Percentiles rank a stretch among this genome's conserved stretches.
Conservation (phyloP, 2,113 vertebrate species). For the Grus americana region DNA sequence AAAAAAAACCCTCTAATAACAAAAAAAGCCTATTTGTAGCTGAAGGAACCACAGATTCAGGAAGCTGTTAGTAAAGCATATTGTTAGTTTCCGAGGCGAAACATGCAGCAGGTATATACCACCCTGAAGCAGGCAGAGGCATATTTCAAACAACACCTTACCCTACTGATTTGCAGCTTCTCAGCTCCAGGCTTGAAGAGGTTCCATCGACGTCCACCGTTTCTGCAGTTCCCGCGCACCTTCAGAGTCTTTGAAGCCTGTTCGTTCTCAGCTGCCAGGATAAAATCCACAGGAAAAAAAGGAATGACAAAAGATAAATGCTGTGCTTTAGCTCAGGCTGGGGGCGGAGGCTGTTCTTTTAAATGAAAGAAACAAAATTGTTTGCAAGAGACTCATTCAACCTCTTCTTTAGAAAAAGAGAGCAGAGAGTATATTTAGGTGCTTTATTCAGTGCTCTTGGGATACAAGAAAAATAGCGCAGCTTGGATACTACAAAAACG, state of each 20-base stretch:
- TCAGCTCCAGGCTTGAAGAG: slow-evolving; percentile 83
- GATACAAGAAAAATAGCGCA: neutral
- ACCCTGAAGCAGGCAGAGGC: neutral
- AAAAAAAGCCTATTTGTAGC: neutral
- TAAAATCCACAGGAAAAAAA: slow-evolving; percentile 25
- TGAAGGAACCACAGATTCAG: neutral
- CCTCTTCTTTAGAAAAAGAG: slow-evolving; percentile 30
- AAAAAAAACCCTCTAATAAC: neutral
- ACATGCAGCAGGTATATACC: neutral
- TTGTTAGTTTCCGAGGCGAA: neutral
- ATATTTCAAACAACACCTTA: slow-evolving; percentile 63
- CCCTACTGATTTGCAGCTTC: slow-evolving; percentile 83
- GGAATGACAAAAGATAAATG: slow-evolving; percentile 65
- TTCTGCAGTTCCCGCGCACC: slow-evolving; percentile 71
- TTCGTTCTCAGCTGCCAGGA: slow-evolving; percentile 64
- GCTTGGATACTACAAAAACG: slow-evolving; percentile 2
- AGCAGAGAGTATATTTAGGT: slow-evolving; percentile 47
- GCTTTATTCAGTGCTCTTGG: slow-evolving; percentile 50
- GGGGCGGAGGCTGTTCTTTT: slow-evolving; percentile 65
- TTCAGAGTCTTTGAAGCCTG: slow-evolving; percentile 74
- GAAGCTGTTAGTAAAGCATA: neutral
- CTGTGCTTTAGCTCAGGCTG: slow-evolving; percentile 63
- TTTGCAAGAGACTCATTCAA: slow-evolving; percentile 69
- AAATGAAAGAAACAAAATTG: slow-evolving; percentile 68
- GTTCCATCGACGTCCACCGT: slow-evolving; percentile 71